Base-by-base conservation (phyloP, 1,140 invertebrate species). In the Penaeus vannamei region DNA sequence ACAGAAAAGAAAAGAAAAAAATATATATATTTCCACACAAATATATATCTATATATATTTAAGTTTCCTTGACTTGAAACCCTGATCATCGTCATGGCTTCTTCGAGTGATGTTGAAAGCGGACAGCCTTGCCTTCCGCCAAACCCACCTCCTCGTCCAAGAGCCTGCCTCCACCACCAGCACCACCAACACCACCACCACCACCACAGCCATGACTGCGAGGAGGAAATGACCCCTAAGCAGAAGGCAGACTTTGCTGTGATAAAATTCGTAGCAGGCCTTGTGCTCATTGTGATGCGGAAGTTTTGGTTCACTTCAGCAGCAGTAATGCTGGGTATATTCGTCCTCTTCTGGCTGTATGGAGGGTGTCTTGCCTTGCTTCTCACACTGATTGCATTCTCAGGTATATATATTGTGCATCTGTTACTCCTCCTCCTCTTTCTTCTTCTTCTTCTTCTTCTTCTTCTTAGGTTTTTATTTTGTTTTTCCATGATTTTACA, bases 261-360 rank as follows among this genome's bases (percentile, higher is more conserved):
- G 59, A 86, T 86, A 59, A 90, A 90, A 46, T 86, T 90, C 36
- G 89, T 90, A n/a, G 81, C 85, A 1, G 89, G 89, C 23, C 64
- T 90, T 53, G 81, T 90, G 60, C 32, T 90, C 29, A 86, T 85
- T 23, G 85, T 90, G 36, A 90, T 91, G 86, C 32, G 84, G 20
- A 91, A 85, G 69, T 91, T 90, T 90, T 95, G 95, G 95, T 93
- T 94, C 53, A 93, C 94, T 62, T 95, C 94, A 64, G 94, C 94
- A 46, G 92, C 94, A 76, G 94, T 95, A 32, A 92, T 96, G 66
- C 93, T 96, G 72, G 93, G 94, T 69, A 96, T 96, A 92, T 94
- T 97, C 89, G 92, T 97, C 90, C 93, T 97, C 29, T 97, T 97
- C 93, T 98, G 96, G 95, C 94, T 96, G 85, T 97, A 96, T 93